A percentile compares a stretch with the other conserved stretches of the same genome.
Evolutionary conservation across 2,113 vertebrate genomes (phyloP).

Genomic region (Gymnocephalus cernua): DNA sequence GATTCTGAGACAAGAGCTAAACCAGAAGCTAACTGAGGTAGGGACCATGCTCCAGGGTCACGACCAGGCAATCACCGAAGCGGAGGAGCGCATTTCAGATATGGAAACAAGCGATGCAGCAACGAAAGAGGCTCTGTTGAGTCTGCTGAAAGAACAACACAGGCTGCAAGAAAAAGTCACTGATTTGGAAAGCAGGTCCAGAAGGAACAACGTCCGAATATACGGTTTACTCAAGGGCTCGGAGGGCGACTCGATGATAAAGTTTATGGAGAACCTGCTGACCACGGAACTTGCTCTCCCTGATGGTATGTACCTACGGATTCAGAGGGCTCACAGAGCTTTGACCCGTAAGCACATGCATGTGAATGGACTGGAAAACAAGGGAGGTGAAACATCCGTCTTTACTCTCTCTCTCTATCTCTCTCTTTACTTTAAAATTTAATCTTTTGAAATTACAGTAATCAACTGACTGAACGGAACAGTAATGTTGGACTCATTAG

Average conservation of each 20-base stretch:
- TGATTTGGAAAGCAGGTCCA: neutral
- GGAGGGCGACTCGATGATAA: neutral
- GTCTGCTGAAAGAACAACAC: neutral
- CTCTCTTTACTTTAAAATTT: too few relatives aligned
- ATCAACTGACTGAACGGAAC: too few relatives aligned
- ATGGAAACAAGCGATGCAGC: neutral
- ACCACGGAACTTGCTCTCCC: neutral
- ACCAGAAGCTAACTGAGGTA: neutral
- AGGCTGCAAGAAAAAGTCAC: neutral
- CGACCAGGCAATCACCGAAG: too few relatives aligned
- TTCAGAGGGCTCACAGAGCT: neutral
- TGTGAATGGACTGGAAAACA: too few relatives aligned
- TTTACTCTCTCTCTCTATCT: too few relatives aligned
- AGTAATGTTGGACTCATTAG: neutral
- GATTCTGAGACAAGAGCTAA: neutral
- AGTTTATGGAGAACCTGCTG: neutral
- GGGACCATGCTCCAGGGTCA: neutral
- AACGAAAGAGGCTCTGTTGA: neutral
- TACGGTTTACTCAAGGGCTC: neutral
- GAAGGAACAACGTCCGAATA: neutral
- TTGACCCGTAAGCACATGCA: neutral
- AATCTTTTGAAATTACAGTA: too few relatives aligned
- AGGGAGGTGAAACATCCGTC: too few relatives aligned
- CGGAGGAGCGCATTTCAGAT: too few relatives aligned
- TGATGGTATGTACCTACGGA: neutral